Evolutionary conservation across 2,888 invertebrate genomes (phyloP), one percentile per base, ranked within the genome.

Genomic region (Ormia ochracea): DNA sequence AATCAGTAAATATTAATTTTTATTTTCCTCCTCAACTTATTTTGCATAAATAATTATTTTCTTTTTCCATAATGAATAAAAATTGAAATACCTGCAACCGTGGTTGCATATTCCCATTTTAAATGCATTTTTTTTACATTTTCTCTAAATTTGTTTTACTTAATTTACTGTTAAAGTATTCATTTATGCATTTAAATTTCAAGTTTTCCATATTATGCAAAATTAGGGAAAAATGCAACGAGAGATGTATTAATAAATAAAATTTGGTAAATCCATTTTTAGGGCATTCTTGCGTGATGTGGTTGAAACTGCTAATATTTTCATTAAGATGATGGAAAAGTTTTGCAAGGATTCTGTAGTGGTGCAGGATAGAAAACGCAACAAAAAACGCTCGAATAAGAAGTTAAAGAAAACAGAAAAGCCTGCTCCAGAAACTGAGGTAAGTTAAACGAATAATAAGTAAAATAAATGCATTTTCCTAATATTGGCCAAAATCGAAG

Each of bases 271-370:
- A 28, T 38, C n/a, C 38, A n/a, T 59, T 76, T 63, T 3, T 14
- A 77, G 76, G 65, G 69, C 26, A 12, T 98, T 95, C 89, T 91
- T 98, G 82, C 93, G 94, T 82, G 98, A 98, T 90, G 91, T 98
- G 69, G 91, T 98, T 6, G 96, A 97, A 89, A 96, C 97, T 0
- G 94, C 94, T 45, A 97, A 98, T 89, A 91, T 97, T 78, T 98
- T 97, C 88, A 88, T 98, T 77, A 97, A 96, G 92, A 94, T 98
- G 93, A 91, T 98, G 86, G 96, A 98, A 85, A 90, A 91, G 84
- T 94, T 91, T 85, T 93, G 94, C 86, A 92, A 92, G 89, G 88
- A 89, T 77, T 90, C 91, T 4, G 90, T 95, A 38, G 91, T 97
- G 10, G 94, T 96, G 4, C 95, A 95, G 86, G 93, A 93, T 86